Percentiles rank a stretch among this genome's conserved stretches.
These are phyloP conservation scores for Smithornis capensis DNA, from an alignment of 2,113 vertebrate species.

Conservation along the genomic window DNA sequence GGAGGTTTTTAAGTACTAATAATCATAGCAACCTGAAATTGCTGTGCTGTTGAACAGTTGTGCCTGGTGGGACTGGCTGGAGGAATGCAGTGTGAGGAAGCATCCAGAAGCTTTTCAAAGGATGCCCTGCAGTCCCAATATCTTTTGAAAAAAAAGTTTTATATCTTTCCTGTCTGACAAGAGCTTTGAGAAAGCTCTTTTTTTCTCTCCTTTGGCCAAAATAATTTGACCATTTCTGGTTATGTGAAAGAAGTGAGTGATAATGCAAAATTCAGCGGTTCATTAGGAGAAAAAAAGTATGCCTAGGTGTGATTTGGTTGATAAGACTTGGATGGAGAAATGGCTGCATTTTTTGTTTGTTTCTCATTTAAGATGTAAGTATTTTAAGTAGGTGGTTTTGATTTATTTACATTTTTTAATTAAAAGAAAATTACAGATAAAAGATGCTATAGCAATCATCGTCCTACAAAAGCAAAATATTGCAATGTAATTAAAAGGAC, in stretches of 20 bases:
- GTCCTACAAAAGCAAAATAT: conserved; percentile 75
- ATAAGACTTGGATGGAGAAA: conserved; percentile 23
- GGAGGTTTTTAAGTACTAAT: neutral
- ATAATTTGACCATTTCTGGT: neutral
- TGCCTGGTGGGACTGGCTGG: neutral
- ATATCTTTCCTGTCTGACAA: neutral
- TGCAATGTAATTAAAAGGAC: conserved; percentile 78
- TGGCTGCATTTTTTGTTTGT: conserved; percentile 41
- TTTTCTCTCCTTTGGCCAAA: neutral
- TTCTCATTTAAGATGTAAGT: conserved; percentile 67
- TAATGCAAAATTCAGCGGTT: neutral
- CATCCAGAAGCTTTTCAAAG: neutral
- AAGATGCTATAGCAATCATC: conserved; percentile 75
- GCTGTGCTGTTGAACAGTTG: neutral
- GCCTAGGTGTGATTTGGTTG: conserved; percentile 40
- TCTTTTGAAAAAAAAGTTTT: neutral
- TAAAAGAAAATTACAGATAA: conserved; percentile 81
- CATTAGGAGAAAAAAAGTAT: neutral
- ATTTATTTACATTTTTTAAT: conserved; percentile 84
- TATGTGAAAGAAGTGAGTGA: neutral
- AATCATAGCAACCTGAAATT: neutral
- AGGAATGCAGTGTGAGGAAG: neutral
- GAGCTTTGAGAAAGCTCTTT: neutral
- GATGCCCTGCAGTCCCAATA: neutral
- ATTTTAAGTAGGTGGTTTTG: conserved; percentile 69